phyloP scores from a whole-genome alignment of 2,888 invertebrate species.

The Synergus japonicus region DNA sequence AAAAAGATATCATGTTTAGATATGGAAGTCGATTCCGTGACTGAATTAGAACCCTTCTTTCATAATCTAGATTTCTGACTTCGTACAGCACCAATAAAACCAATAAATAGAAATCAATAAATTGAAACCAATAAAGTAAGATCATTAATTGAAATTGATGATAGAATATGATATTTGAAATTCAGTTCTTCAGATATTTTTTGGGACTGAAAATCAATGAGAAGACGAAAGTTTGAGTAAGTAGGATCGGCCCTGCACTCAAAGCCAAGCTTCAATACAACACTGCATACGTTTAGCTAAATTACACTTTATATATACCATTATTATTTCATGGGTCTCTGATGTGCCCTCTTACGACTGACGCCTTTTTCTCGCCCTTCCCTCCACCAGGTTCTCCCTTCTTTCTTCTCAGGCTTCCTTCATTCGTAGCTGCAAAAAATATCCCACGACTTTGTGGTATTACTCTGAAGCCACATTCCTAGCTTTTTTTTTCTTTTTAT shows the following conservation, averaged over 20 bases:
- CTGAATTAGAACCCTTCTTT: too few species aligned
- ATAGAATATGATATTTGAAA: not conserved
- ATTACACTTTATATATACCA: slow-evolving; percentile 74
- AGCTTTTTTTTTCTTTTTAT: slow-evolving; percentile 11
- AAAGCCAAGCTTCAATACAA: slow-evolving; percentile 67
- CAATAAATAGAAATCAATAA: too few species aligned
- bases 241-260: slow-evolving; percentile 66
- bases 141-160: not conserved
- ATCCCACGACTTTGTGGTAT: slow-evolving; percentile 39
- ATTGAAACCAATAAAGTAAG: too few species aligned
- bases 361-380: slow-evolving; percentile 65
- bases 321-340: slow-evolving; percentile 73
- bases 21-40: too few species aligned
- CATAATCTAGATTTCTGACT: too few species aligned
- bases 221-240: slow-evolving; percentile 46
- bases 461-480: slow-evolving; percentile 33
- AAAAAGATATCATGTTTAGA: too few species aligned
- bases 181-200: not conserved
- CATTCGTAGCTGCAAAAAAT: slow-evolving; percentile 41
- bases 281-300: slow-evolving; percentile 75
- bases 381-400: slow-evolving; percentile 40
- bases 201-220: slow-evolving; percentile 27
- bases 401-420: slow-evolving; percentile 40
- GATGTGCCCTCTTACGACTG: slow-evolving; percentile 68
- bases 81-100: too few species aligned